These are phyloP conservation scores for Vanessa cardui DNA, from an alignment of 2,888 invertebrate species.

Conservation along the genomic window DNA sequence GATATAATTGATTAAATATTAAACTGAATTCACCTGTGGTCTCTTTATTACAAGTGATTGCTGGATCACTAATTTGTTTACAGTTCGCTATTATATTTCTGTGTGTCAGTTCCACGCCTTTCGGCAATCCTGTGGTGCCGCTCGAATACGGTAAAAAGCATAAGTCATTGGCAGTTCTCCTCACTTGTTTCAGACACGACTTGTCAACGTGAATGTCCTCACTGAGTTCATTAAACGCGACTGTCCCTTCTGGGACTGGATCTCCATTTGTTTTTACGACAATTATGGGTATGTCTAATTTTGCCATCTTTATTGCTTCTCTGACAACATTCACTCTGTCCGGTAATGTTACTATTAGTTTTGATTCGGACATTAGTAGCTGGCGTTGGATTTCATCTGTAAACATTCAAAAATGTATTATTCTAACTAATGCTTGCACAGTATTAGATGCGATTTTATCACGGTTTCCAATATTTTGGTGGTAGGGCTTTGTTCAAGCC, in stretches of 20 bases:
- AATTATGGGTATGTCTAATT: constrained; percentile 81
- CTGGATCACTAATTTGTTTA: constrained; percentile 64
- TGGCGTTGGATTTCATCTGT: constrained; percentile 89
- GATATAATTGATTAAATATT: background rate
- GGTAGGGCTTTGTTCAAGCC: no score
- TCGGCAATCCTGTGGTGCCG: constrained; percentile 92
- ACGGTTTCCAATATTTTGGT: no score
- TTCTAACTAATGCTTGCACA: background rate
- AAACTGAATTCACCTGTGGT: constrained; percentile 60
- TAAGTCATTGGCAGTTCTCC: constrained; percentile 80
- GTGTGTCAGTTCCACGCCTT: constrained; percentile 88
- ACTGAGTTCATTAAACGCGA: constrained; percentile 85
- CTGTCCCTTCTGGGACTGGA: constrained; percentile 69
- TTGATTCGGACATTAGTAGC: constrained; percentile 83
- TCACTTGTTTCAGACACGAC: constrained; percentile 74
- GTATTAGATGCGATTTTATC: no score
- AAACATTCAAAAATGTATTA: constrained; percentile 41
- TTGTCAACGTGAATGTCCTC: constrained; percentile 82
- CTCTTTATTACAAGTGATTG: constrained; percentile 56
- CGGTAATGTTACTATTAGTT: constrained; percentile 84
- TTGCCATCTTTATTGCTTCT: constrained; percentile 75
- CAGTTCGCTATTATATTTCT: constrained; percentile 81
- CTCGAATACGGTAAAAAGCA: constrained; percentile 92
- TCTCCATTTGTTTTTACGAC: constrained; percentile 69
- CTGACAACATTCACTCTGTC: constrained; percentile 73